Evolutionary conservation across 2,797 vertebrate genomes (phyloP).

Genomic region (Erethizon dorsatum): DNA sequence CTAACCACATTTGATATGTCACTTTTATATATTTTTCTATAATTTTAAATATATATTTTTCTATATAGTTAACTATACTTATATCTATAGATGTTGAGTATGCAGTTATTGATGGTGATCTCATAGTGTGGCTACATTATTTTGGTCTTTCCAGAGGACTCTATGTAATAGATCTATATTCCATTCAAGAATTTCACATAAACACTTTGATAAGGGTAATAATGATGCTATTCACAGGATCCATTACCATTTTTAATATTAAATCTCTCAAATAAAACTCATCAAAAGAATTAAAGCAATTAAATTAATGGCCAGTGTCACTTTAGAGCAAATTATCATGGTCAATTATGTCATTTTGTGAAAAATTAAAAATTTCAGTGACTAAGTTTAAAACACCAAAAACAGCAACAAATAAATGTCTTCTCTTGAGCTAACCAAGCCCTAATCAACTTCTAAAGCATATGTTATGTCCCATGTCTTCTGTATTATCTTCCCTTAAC

Average conservation of each 20-base stretch:
- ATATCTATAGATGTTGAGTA: not conserved
- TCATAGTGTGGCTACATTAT: slow-evolving; percentile 1
- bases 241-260: slow-evolving; percentile 59
- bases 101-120: slow-evolving; percentile 6
- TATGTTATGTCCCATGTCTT: not conserved
- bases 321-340: slow-evolving; percentile 63
- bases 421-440: slow-evolving; percentile 40
- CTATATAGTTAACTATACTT: not conserved
- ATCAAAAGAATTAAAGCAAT: slow-evolving; percentile 66
- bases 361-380: slow-evolving; percentile 68
- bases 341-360: slow-evolving; percentile 64
- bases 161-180: slow-evolving; percentile 10
- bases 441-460: slow-evolving; percentile 43
- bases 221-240: slow-evolving; percentile 30
- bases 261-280: slow-evolving; percentile 71
- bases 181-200: slow-evolving; percentile 38
- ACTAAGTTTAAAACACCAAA: slow-evolving; percentile 56
- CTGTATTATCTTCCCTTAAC: not conserved
- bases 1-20: not conserved
- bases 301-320: slow-evolving; percentile 67
- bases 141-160: slow-evolving; percentile 33
- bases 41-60: no score
- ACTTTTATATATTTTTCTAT: slow-evolving; percentile 47
- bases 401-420: slow-evolving; percentile 51
- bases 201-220: slow-evolving; percentile 30